Evolutionary conservation across 2,888 invertebrate genomes (phyloP), one percentile per base, ranked within the genome.

Genomic region (Agapostemon virescens): DNA sequence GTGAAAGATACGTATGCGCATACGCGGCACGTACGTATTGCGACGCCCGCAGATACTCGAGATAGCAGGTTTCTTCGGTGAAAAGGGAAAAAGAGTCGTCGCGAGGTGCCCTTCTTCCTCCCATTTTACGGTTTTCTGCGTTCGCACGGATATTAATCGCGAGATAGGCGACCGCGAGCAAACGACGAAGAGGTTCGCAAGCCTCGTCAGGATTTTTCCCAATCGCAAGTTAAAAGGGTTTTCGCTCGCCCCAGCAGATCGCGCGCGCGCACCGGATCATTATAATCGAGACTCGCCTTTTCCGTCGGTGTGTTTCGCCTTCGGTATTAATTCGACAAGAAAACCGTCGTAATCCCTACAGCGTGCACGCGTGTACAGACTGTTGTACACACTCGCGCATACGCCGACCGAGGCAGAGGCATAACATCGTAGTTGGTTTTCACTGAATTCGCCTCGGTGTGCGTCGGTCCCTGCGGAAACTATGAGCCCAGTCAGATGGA

Each of bases 261-360:
- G 66, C 38, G 30, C 15, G n/a, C 55, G n/a, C 68, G 38, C 23
- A 52, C 11, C 20, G 63, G 20, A 49, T 63, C 63, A 68, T 30
- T 40, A 66, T 42, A 69, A 61, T 74, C 61, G 61, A 33, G 69
- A 42, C 74, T 42, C 67, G 26, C 30, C 20, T 20, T 45, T 67
- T 42, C 73, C 11, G 61, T 74, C 30, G 40, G 55, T 36, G 55
- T 36, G 23, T 33, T 49, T 42, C 58, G 20, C 15, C 23, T 23
- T 63, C 58, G 38, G 58, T 70, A 80, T 87, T 86, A 87, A 87
- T 86, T 81, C 81, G 87, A 83, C 84, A 74, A 76, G 79, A 68
- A 72, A 75, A 49, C 66, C 77, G 68, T 64, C 77, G 83, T 20
- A 36, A 81, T 85, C 79, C 77, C 70, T 38, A 49, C 38, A 52